A percentile compares a stretch with the other conserved stretches of the same genome.
Evolutionary conservation across 2,888 invertebrate species (phyloP).

Genomic region (Drosophila ustulata): DNA sequence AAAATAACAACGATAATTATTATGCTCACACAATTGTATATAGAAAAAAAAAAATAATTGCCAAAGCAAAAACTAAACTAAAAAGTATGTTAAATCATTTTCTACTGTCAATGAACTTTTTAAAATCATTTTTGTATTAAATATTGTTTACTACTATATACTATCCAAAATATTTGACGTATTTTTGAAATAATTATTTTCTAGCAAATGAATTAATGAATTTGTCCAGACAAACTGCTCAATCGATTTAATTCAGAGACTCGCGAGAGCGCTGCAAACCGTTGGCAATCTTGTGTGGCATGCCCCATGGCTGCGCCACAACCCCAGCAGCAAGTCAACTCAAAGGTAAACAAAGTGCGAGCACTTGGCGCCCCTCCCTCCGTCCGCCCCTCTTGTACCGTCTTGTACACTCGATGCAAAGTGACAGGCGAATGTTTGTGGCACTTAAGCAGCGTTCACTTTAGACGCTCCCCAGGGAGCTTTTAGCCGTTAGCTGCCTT

Average conservation of each 20-base stretch:
- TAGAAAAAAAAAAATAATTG: too few species aligned
- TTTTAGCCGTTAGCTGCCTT: constrained; percentile 20
- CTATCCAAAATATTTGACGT: too few species aligned
- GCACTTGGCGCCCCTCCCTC: neutral
- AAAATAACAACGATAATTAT: too few species aligned
- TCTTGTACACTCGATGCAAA: neutral
- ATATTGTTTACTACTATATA: too few species aligned
- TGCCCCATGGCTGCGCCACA: constrained; percentile 1
- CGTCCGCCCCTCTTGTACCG: neutral
- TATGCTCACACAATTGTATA: too few species aligned
- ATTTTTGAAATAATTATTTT: too few species aligned
- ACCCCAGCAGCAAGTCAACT: constrained; percentile 16
- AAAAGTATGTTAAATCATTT: too few species aligned
- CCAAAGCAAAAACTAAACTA: too few species aligned
- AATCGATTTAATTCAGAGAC: neutral
- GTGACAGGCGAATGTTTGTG: constrained; percentile 26
- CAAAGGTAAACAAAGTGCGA: constrained; percentile 53
- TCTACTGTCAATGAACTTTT: too few species aligned
- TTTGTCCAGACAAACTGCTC: too few species aligned
- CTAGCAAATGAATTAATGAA: too few species aligned
- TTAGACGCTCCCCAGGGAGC: constrained; percentile 40
- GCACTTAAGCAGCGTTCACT: constrained; percentile 43
- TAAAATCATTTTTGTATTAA: too few species aligned
- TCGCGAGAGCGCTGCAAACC: constrained; percentile 3
- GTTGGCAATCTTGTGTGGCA: constrained; percentile 12